These are phyloP conservation scores for Apostichopus japonicus DNA, from an alignment of 35 echinoderm and acorn worm genomes.

Conservation along the genomic window DNA sequence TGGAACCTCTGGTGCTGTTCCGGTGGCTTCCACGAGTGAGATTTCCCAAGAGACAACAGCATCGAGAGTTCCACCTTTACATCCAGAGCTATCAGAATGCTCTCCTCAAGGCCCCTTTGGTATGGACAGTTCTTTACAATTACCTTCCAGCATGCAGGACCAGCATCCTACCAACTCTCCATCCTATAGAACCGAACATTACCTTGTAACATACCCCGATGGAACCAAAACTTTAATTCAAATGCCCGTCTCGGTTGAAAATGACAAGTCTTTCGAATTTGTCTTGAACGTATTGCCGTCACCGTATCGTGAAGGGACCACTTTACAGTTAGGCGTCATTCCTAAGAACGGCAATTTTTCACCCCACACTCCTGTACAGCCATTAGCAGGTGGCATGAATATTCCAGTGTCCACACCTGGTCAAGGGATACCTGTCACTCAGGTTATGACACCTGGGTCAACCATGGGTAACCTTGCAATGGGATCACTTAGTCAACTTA, in stretches of 20 bases:
- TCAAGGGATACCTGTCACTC: not conserved
- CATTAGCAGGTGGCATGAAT: not conserved
- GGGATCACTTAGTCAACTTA: not conserved
- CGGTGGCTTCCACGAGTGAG: not conserved
- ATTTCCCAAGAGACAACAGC: not conserved
- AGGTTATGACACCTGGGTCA: not conserved
- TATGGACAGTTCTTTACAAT: not conserved
- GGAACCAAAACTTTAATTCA: slow-evolving; percentile 38
- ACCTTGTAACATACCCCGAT: slow-evolving; percentile 42
- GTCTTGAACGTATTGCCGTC: slow-evolving; percentile 34
- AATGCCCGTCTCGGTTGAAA: slow-evolving; percentile 11
- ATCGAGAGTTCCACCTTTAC: slow-evolving; percentile 15
- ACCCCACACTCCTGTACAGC: not conserved
- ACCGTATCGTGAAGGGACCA: not conserved
- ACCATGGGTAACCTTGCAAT: not conserved
- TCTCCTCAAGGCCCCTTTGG: not conserved
- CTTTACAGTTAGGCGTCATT: slow-evolving; percentile 23
- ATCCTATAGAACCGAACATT: slow-evolving; percentile 8
- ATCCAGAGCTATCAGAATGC: not conserved
- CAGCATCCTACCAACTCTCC: not conserved
- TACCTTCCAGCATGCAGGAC: not conserved
- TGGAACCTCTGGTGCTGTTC: not conserved
- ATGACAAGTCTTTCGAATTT: slow-evolving; percentile 38
- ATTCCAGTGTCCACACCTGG: not conserved
- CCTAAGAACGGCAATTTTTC: slow-evolving; percentile 6